These are phyloP conservation scores for Amblyornis subalaris DNA, from an alignment of 2,113 vertebrate genomes.

Conservation along the genomic window DNA sequence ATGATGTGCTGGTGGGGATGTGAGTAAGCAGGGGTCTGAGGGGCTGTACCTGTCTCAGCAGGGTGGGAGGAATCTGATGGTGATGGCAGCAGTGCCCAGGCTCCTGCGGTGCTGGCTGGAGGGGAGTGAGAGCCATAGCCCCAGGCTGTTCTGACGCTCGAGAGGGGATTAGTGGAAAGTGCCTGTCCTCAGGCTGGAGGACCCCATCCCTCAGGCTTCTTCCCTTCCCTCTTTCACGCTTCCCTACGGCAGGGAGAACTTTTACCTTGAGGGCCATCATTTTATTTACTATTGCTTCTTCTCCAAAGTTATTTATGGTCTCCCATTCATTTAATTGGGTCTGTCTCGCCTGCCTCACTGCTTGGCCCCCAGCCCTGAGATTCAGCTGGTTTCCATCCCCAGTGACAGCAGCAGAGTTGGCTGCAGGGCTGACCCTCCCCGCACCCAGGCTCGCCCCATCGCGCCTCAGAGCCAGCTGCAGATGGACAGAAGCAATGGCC, in stretches of 20 bases:
- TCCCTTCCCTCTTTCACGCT: not conserved
- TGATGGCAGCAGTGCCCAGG: not conserved
- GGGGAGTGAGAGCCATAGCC: rapidly evolving
- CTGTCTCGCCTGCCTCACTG: not conserved
- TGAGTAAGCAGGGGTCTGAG: not conserved
- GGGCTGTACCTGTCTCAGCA: not conserved
- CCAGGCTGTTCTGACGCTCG: not conserved
- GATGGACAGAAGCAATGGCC: not conserved
- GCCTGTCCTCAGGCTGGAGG: not conserved
- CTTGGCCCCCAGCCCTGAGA: not conserved
- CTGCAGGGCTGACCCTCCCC: not conserved
- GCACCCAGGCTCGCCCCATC: rapidly evolving
- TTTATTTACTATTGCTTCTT: not conserved
- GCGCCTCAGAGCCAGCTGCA: rapidly evolving
- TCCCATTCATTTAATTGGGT: not conserved
- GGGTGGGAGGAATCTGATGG: not conserved
- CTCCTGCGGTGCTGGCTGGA: rapidly evolving
- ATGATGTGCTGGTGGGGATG: rapidly evolving
- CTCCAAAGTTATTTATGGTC: not conserved
- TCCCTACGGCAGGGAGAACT: not conserved
- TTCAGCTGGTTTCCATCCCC: conserved; percentile 9
- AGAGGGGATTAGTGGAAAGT: not conserved
- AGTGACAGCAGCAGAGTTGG: not conserved
- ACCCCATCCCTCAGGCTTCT: not conserved
- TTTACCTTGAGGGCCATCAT: not conserved